phyloP scores from a whole-genome alignment of 2,888 invertebrate species.

The Nomada hirtipes region DNA sequence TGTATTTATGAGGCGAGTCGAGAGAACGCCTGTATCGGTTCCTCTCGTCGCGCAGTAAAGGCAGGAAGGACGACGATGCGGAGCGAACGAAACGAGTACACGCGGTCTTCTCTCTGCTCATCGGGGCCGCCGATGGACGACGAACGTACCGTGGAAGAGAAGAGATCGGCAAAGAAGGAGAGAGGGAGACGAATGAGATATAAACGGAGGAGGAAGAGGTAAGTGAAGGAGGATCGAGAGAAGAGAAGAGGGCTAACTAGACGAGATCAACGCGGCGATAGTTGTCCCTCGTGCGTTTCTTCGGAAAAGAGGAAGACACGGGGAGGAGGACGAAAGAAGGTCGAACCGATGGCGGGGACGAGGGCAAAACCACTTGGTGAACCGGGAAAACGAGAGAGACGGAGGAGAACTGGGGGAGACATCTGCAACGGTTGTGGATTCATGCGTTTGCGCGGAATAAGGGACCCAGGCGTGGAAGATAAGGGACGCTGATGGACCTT shows the following conservation, averaged over 20 bases:
- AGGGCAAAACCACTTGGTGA: slow-evolving; percentile 18
- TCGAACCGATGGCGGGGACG: slow-evolving; percentile 30
- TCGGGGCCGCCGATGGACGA: slow-evolving; percentile 37
- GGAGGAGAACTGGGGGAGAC: slow-evolving; percentile 57
- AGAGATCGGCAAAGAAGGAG: not conserved
- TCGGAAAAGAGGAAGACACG: slow-evolving; percentile 50
- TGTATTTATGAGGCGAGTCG: slow-evolving; percentile 78
- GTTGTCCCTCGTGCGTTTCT: slow-evolving; percentile 74
- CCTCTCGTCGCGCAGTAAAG: slow-evolving; percentile 49
- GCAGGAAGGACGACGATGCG: slow-evolving; percentile 42
- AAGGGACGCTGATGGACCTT: slow-evolving; percentile 75
- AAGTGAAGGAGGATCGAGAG: slow-evolving; percentile 39
- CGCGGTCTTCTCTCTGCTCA: slow-evolving; percentile 17
- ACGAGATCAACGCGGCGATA: slow-evolving; percentile 81
- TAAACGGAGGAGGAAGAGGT: not conserved
- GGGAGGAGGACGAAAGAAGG: slow-evolving; percentile 37
- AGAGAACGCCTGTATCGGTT: slow-evolving; percentile 60
- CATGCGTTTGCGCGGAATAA: slow-evolving; percentile 78
- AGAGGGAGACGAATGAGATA: not conserved
- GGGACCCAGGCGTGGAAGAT: slow-evolving; percentile 75
- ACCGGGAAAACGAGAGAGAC: slow-evolving; percentile 50
- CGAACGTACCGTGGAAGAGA: slow-evolving; percentile 1
- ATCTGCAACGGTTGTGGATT: slow-evolving; percentile 69
- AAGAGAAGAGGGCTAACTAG: slow-evolving; percentile 78
- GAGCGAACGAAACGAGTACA: slow-evolving; percentile 51